Percentiles rank a stretch among this genome's conserved stretches.
These are phyloP conservation scores for Platichthys flesus DNA, from an alignment of 2,113 vertebrate genomes.

Conservation along the genomic window DNA sequence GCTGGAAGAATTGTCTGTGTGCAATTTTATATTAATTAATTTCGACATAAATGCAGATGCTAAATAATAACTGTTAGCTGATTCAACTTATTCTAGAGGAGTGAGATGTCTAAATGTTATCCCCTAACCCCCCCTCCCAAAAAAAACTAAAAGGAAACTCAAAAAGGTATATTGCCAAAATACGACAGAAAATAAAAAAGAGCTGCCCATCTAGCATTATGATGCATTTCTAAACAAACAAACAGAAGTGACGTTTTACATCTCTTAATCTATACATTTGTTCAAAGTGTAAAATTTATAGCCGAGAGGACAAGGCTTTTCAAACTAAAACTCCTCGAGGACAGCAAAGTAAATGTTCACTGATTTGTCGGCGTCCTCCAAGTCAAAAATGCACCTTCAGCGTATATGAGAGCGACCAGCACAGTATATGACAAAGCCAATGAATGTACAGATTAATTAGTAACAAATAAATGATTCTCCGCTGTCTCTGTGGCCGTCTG, in stretches of 20 bases:
- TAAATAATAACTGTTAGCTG: conserved; percentile 28
- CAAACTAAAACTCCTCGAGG: conserved; percentile 38
- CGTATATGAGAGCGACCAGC: conserved; percentile 24
- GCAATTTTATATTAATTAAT: conserved; percentile 42
- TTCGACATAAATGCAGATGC: conserved; percentile 34
- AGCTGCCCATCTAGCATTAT: conserved; percentile 53
- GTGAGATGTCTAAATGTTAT: conserved; percentile 30
- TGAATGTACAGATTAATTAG: conserved; percentile 29
- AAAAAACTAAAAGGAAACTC: conserved; percentile 25
- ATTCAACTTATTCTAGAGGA: conserved; percentile 26
- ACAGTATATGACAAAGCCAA: conserved; percentile 42
- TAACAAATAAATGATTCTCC: conserved; percentile 55
- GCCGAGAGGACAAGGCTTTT: conserved; percentile 13
- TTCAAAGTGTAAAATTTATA: conserved; percentile 38
- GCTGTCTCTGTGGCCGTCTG: conserved; percentile 23
- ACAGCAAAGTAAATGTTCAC: conserved; percentile 11
- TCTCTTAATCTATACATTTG: conserved; percentile 12
- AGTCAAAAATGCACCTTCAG: conserved; percentile 32
- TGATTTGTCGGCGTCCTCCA: conserved; percentile 46
- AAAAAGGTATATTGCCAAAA: conserved; percentile 34
- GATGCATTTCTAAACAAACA: conserved; percentile 43
- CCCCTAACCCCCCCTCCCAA: conserved; percentile 33
- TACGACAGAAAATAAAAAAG: conserved; percentile 26
- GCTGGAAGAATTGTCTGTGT: conserved; percentile 49
- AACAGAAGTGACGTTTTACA: conserved; percentile 37